Conservation (phyloP, 2,888 invertebrate species). For the Parnassius glacialis region DNA sequence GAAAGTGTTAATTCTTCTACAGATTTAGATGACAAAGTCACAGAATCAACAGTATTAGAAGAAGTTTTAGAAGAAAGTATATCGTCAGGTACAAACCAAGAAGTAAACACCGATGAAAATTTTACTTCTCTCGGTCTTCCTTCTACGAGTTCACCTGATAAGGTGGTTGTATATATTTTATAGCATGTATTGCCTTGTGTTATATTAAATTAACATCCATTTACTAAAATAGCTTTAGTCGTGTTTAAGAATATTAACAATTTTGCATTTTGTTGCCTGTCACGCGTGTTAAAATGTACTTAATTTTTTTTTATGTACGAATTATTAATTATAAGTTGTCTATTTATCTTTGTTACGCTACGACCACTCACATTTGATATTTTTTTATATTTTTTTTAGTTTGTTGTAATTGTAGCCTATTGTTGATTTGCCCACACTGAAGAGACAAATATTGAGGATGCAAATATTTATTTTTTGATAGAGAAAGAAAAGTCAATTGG, state of each 20-base stretch:
- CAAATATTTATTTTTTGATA: too few relatives aligned
- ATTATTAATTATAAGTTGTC: conserved; percentile 4
- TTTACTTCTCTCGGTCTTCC: not conserved
- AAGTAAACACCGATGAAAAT: conserved; percentile 11
- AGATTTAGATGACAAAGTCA: conserved; percentile 8
- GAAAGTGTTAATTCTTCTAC: conserved; percentile 1
- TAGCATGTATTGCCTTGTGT: conserved; percentile 6
- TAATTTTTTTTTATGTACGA: conserved; percentile 6
- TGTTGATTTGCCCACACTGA: too few relatives aligned
- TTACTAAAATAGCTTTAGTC: not conserved
- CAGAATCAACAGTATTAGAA: conserved; percentile 1
- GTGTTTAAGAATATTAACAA: conserved; percentile 1
- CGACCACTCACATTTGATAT: conserved; percentile 1
- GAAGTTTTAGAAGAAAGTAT: not conserved
- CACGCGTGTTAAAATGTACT: conserved; percentile 14
- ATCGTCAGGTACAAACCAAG: not conserved
- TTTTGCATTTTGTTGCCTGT: conserved; percentile 14
- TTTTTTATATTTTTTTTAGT: too few relatives aligned
- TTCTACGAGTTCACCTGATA: conserved; percentile 16
- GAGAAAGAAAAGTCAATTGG: too few relatives aligned
- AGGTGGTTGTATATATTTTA: conserved; percentile 25
- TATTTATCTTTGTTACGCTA: not conserved
- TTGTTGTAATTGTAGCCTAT: too few relatives aligned
- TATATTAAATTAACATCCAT: not conserved
- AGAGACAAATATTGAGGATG: too few relatives aligned